phyloP scores from a whole-genome alignment of 2,113 vertebrate genomes.

The Xerus inauris region DNA sequence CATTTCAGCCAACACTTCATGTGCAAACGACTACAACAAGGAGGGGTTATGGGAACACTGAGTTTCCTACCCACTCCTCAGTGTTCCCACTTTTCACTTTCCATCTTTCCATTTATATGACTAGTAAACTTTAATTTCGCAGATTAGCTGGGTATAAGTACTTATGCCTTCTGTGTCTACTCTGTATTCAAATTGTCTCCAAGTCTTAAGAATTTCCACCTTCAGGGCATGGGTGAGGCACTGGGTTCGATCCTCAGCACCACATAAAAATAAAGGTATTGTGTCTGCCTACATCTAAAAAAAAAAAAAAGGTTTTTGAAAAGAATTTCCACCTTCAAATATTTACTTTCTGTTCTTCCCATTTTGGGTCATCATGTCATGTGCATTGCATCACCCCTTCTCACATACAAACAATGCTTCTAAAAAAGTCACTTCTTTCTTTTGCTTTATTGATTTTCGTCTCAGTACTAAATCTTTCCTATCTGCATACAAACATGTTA shows the following conservation, averaged over 20 bases:
- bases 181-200: neutral
- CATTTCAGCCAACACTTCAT: neutral
- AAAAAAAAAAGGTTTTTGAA: no score
- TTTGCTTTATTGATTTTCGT: neutral
- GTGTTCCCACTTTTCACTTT: neutral
- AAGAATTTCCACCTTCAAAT: slow-evolving; percentile 41
- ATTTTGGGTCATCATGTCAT: no score
- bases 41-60: neutral
- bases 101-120: neutral
- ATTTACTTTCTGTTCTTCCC: neutral
- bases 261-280: no score
- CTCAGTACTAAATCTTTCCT: neutral
- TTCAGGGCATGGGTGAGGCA: no score
- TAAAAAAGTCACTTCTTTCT: neutral
- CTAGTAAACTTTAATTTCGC: neutral
- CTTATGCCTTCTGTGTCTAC: neutral
- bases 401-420: neutral
- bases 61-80: neutral
- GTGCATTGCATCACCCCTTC: no score
- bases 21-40: neutral
- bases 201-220: no score
- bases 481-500: neutral
- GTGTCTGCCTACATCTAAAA: no score
- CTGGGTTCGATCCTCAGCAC: no score
- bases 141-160: neutral